These are phyloP conservation scores for Cephalopterus ornatus DNA, from an alignment of 2,113 vertebrate species.

Conservation along the genomic window DNA sequence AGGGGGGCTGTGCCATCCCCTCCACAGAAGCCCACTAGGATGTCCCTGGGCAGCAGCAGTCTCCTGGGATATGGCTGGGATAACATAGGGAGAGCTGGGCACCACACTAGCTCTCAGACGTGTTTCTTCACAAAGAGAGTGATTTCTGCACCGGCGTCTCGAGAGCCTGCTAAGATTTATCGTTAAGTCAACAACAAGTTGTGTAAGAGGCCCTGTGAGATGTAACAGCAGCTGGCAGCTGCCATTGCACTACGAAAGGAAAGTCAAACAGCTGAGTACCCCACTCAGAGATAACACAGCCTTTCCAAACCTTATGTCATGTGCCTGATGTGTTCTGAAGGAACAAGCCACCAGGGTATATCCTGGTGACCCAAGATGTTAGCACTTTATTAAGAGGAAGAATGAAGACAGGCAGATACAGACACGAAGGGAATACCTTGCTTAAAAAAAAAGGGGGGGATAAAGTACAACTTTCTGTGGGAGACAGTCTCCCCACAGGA, in stretches of 20 bases:
- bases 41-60: not conserved
- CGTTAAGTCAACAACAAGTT: not conserved
- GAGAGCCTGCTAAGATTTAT: not conserved
- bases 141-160: fast-evolving
- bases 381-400: not conserved
- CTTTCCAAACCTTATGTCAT: not conserved
- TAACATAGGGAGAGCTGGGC: not conserved
- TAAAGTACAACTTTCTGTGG: not conserved
- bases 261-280: not conserved
- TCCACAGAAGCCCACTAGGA: not conserved
- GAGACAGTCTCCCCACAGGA: constrained; percentile 41
- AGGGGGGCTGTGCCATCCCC: not conserved
- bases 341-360: not conserved
- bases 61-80: not conserved
- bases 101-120: fast-evolving
- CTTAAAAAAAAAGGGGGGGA: not conserved
- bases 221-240: not conserved
- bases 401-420: not conserved
- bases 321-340: not conserved
- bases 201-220: not conserved
- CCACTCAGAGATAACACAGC: fast-evolving
- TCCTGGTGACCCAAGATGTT: not conserved
- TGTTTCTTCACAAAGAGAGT: not conserved
- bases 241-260: fast-evolving
- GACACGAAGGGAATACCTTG: not conserved